These are phyloP conservation scores for Phylloscopus whistleri DNA, from an alignment of 2,113 vertebrate genomes.

Conservation along the genomic window DNA sequence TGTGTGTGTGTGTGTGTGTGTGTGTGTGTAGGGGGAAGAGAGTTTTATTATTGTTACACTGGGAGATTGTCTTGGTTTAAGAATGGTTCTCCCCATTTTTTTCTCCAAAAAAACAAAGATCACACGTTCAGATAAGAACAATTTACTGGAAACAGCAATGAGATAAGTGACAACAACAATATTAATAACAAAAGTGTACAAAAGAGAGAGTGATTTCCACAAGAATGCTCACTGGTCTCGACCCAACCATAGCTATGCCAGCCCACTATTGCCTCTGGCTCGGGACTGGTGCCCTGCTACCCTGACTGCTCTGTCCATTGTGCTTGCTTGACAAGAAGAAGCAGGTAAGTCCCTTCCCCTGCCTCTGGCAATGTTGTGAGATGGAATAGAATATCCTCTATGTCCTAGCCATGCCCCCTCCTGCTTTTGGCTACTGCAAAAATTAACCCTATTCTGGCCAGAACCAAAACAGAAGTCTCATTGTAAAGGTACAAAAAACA, in stretches of 20 bases:
- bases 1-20: neutral
- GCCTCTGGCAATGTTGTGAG: neutral
- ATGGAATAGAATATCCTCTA: too few species aligned
- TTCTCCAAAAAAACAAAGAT: neutral
- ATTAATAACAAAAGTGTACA: neutral
- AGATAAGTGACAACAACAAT: neutral
- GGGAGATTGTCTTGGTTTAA: neutral
- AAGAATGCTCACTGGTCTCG: neutral
- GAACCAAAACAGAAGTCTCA: neutral
- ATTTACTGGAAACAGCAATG: neutral
- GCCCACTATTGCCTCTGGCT: neutral
- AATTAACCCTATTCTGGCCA: neutral
- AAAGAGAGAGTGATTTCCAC: neutral
- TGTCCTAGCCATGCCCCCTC: neutral
- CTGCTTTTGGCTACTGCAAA: neutral
- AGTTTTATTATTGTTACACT: neutral
- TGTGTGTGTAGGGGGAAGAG: neutral
- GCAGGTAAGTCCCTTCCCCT: neutral
- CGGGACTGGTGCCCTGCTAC: accelerated
- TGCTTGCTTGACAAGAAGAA: neutral
- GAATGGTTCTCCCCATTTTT: neutral
- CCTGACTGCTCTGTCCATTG: too few species aligned
- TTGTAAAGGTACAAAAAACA: neutral
- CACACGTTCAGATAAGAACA: neutral
- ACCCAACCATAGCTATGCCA: neutral